Evolutionary conservation across 1,140 invertebrate genomes (phyloP), one percentile per base, ranked within the genome.

Genomic region (Calycopis cecrops): DNA sequence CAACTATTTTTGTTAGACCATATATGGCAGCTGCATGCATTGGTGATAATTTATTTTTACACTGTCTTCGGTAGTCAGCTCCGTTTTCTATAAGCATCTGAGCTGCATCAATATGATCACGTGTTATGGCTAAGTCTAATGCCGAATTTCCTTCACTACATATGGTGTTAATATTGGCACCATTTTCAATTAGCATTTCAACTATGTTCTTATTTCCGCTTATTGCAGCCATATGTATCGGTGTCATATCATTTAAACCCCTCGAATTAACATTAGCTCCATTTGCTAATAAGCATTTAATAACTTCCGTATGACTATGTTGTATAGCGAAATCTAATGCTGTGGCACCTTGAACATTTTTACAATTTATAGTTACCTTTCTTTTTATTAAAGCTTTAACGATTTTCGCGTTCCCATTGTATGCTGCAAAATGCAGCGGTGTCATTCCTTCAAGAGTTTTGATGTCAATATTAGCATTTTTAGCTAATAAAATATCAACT

Each of bases 41-140:
- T 12, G 47, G 18, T 48, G 47, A n/a, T n/a, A 48, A 48, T 28
- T 33, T 48, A 48, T 33, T n/a, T 18, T 48, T 33, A 28, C 2
- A 3, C 18, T 21, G 17, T 1, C 12, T 34, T 16, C 21, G 9
- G 8, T n/a, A 48, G 18, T 48, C 21, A 28, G 47, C 47, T 10
- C 47, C 47, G 28, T 14, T 12, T 4, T 28, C 12, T 33, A 48
- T 48, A 10, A 48, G 18, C 9, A 18, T 34, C 47, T 48, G 47
- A 10, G 18, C 21, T 16, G 16, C 11, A 28, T 48, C 18, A 28
- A 18, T 28, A n/a, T 48, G 47, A 14, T 18, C 47, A 48, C 11
- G 11, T 28, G 9, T 21, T 34, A 18, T 48, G 8, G 47, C 47
- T 28, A 48, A 11, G 28, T 6, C 9, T 48, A 48, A 33, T 48